phyloP scores from a whole-genome alignment of 2,888 invertebrate genomes.

The Blera fallax region DNA sequence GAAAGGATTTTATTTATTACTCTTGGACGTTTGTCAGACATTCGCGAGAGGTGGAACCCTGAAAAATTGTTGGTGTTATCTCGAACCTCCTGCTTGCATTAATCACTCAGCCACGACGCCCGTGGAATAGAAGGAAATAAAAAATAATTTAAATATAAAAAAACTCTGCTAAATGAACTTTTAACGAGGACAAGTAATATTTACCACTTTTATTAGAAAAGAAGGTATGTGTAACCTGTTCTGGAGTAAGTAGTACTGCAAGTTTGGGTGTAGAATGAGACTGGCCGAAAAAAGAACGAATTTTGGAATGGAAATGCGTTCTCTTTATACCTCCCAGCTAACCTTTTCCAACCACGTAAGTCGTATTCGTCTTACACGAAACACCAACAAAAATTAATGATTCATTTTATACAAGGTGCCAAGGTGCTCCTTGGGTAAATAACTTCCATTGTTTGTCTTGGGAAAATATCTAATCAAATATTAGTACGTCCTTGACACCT shows the following conservation, averaged over 20 bases:
- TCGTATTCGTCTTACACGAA: neutral
- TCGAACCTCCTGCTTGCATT: too few species aligned
- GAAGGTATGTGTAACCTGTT: too few species aligned
- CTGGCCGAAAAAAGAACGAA: too few species aligned
- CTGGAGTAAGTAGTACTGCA: neutral
- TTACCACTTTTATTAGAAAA: too few species aligned
- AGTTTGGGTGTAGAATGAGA: neutral
- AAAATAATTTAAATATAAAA: too few species aligned
- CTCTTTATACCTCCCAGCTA: neutral
- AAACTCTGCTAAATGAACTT: too few species aligned
- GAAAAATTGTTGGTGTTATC: too few species aligned
- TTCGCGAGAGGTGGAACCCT: too few species aligned
- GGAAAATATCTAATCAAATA: conserved; percentile 44
- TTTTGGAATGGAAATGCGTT: neutral
- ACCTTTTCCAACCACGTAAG: neutral
- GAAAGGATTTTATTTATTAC: too few species aligned
- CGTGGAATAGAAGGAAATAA: too few species aligned
- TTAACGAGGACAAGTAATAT: neutral
- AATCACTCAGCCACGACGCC: too few species aligned
- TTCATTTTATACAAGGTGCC: conserved; percentile 1
- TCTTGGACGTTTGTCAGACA: too few species aligned
- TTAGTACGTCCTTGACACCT: conserved; percentile 37
- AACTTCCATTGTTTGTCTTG: neutral
- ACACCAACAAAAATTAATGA: conserved; percentile 6
- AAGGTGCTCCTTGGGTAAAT: neutral